phyloP scores from a whole-genome alignment of 2,113 vertebrate species.

The Alouatta palliata region DNA sequence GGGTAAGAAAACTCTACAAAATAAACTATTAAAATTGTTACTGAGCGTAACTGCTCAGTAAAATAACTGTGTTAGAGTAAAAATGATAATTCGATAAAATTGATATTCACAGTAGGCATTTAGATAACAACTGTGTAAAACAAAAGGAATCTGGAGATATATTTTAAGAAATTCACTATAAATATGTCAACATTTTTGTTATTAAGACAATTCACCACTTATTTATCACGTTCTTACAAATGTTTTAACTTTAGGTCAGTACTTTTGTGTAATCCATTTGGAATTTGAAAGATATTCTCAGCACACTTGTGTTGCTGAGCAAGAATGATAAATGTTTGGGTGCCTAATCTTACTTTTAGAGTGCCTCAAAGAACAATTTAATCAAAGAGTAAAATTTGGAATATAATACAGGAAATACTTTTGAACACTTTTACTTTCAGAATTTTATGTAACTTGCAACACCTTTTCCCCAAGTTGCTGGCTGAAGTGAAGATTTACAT shows the following conservation, averaged over 20 bases:
- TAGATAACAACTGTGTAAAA: background rate
- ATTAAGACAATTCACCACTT: background rate
- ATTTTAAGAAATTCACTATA: conserved; percentile 12
- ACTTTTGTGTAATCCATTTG: conserved; percentile 8
- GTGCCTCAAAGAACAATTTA: conserved; percentile 33
- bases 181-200: background rate
- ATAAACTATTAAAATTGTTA: background rate
- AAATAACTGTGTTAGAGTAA: background rate
- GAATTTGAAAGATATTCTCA: background rate
- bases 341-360: conserved; percentile 13
- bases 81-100: background rate
- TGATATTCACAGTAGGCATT: background rate
- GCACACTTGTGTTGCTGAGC: background rate
- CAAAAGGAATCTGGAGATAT: background rate
- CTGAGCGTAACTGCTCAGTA: background rate
- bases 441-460: background rate
- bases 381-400: background rate
- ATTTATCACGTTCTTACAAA: background rate
- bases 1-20: background rate
- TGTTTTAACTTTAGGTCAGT: background rate
- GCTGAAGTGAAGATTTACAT: background rate
- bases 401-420: conserved; percentile 14
- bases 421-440: background rate
- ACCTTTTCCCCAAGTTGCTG: background rate
- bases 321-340: background rate